Conservation (phyloP, 2,797 vertebrate species). For the Paramormyrops hopkinsi region DNA sequence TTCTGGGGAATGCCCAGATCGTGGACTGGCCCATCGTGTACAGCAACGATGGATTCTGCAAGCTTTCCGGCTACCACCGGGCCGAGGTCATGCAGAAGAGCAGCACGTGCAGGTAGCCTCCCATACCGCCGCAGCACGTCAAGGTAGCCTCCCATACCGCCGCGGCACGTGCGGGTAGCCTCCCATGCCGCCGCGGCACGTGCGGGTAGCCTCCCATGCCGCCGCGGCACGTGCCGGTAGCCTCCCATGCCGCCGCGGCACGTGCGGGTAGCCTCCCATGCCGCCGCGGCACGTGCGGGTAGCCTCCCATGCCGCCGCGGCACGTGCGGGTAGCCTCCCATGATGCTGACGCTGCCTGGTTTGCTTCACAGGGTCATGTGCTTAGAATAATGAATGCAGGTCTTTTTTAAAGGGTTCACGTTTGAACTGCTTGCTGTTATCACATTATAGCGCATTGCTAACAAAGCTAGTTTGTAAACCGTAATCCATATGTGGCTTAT, state of each 20-base stretch:
- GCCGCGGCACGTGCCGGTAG: too few species aligned
- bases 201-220: too few species aligned
- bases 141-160: too few species aligned
- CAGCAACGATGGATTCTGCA: conserved; percentile 99
- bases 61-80: conserved; percentile 94
- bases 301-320: too few species aligned
- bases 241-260: too few species aligned
- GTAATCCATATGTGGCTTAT: neutral
- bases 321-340: neutral
- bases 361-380: neutral
- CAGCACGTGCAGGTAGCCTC: conserved; percentile 94
- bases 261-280: neutral
- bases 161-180: too few species aligned
- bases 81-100: conserved; percentile 99
- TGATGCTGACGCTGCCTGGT: neutral
- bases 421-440: neutral
- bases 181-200: too few species aligned
- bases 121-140: neutral
- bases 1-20: conserved; percentile 97
- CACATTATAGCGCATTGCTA: neutral
- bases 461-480: neutral
- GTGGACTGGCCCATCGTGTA: conserved; percentile 99
- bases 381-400: neutral
- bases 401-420: neutral
- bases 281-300: neutral